Evolutionary conservation across 2,113 vertebrate species (phyloP), one percentile per base, ranked within the genome.

Genomic region (Cyphomyrus discorhynchus): DNA sequence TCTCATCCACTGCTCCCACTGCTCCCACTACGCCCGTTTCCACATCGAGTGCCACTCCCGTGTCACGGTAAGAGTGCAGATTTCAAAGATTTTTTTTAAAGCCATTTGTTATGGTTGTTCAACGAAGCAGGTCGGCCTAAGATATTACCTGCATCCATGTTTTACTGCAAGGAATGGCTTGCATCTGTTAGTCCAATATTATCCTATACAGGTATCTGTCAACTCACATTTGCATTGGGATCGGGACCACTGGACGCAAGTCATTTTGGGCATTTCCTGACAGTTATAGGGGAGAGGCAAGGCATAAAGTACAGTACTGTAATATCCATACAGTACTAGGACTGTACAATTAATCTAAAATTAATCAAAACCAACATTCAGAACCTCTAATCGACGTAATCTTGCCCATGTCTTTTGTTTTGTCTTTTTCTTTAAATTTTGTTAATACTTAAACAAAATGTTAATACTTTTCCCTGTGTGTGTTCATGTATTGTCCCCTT

Each of bases 51-150:
- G 19, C 31, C 84, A 70, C 84, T 86, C 39, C 89, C 4, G 21
- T 58, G 39, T 87, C 56, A 49, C 83, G 82, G 83, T 90, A 45
- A 89, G 89, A 8, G 88, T 42, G 74, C n/a, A n/a, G 24, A 11
- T 70, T 70, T 42, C 15, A 77, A 35, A 39, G 31, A 42, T 42
- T 2, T 31, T 35, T 35, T 31, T 77, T 80, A 13, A 42, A 80
- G 74, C 31, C 35, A 42, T 80, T 42, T 80, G 0, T 31, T 70
- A 31, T 31, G 62, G 62, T 11, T 70, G 27, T 70, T 70, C n/a
- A 31, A 70, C 27, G 42, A 42, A 80, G 35, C 74, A 42, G 35
- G 31, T 42, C 2, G 15, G 5, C 74, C 35, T 80, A 39, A 42
- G 35, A 42, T 42, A 80, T 19, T 31, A 31, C 74, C 31, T 80